A percentile compares a stretch with the other conserved stretches of the same genome.
Conservation (phyloP, 1,140 invertebrate genomes). For the Drosophila repletoides region DNA sequence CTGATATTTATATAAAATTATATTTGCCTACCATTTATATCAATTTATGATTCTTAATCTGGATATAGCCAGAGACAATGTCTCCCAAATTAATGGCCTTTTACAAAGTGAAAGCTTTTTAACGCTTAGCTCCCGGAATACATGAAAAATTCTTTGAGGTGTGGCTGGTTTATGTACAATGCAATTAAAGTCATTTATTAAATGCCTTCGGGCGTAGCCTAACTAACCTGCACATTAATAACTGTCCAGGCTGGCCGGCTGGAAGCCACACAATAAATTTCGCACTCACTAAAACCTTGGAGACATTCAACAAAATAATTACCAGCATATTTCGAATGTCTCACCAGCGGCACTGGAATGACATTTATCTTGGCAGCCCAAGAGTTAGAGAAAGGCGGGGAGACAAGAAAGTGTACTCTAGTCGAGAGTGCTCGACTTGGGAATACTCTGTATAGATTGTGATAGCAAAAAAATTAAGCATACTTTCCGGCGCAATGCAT, state of each 20-base stretch:
- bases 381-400: neutral
- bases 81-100: too few species aligned
- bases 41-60: neutral
- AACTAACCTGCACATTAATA: conserved; percentile 65
- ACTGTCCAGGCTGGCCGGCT: conserved; percentile 33
- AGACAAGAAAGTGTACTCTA: neutral
- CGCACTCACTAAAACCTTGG: conserved; percentile 57
- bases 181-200: conserved; percentile 52
- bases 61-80: too few species aligned
- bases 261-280: conserved; percentile 61
- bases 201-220: conserved; percentile 16
- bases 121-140: too few species aligned
- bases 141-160: neutral
- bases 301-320: conserved; percentile 77
- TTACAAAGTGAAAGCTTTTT: too few species aligned
- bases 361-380: conserved; percentile 52
- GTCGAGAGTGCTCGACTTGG: too few species aligned
- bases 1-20: neutral
- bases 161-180: conserved; percentile 3
- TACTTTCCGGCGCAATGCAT: too few species aligned
- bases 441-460: too few species aligned
- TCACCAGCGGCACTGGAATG: conserved; percentile 30
- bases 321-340: conserved; percentile 76
- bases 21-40: neutral
- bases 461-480: too few species aligned